Conservation (phyloP, 2,113 vertebrate genomes). For the Chauna torquata region DNA sequence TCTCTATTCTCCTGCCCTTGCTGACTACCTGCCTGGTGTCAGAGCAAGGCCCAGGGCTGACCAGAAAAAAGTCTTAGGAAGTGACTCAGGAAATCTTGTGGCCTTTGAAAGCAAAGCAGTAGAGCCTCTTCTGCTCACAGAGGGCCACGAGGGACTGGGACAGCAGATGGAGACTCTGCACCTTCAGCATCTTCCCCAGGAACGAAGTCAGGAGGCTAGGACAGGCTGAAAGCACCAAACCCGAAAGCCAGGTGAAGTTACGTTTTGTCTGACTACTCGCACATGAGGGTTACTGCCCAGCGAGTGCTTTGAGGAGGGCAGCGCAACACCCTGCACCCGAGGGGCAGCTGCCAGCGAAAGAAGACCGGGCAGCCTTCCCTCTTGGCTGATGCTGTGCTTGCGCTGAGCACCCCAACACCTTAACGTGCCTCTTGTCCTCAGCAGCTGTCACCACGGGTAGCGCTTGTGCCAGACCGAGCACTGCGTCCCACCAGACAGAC, state of each 20-base stretch:
- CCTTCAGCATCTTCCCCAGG: accelerated
- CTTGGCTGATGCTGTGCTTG: accelerated
- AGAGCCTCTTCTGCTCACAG: not conserved
- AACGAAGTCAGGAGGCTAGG: not conserved
- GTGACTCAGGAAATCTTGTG: not conserved
- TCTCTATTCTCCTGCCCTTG: not conserved
- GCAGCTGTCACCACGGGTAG: accelerated
- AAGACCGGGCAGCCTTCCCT: not conserved
- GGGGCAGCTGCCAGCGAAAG: not conserved
- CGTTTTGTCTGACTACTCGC: not conserved
- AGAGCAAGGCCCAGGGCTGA: not conserved
- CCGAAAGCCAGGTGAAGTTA: not conserved
- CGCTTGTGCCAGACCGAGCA: too few species aligned
- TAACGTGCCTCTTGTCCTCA: not conserved
- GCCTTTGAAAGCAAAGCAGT: not conserved
- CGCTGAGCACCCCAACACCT: too few species aligned
- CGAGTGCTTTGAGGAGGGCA: not conserved
- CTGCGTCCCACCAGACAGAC: not conserved
- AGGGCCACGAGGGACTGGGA: not conserved
- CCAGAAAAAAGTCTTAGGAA: not conserved
- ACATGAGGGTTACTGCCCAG: not conserved
- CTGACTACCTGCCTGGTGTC: not conserved
- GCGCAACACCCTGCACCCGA: not conserved
- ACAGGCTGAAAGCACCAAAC: not conserved
- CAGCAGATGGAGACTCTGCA: not conserved